Evolutionary conservation across 2,113 vertebrate genomes (phyloP), one percentile per base, ranked within the genome.

Genomic region (Lepus europaeus): DNA sequence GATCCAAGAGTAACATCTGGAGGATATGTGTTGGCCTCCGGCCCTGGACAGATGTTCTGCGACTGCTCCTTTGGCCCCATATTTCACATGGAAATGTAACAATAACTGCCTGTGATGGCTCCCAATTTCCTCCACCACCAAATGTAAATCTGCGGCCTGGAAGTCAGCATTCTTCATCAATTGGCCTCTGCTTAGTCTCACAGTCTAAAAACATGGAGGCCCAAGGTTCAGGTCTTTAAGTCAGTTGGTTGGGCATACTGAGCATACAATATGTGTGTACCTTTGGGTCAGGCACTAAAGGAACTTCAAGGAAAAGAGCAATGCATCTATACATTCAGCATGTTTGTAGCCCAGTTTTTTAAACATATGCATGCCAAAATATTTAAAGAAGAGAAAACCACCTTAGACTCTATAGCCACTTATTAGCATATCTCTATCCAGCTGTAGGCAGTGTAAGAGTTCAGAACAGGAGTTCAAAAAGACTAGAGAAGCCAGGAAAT

Each of bases 1-100:
- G 88, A 87, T 96, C 89, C 93, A 79, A 0, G 61, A 91, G 72
- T 89, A 95, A 96, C 97, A 97, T 97, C 96, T 97, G 96, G 97
- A 97, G 91, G 96, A 96, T 97, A 80, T 29, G 56, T 22, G 0
- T 85, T 97, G 97, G 97, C 97, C 89, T 97, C 91, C 39, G 11
- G 94, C 94, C 96, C 87, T 96, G 93, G 89, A 91, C 96, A 97
- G 96, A 97, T 97, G 97, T 97, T 97, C 84, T 89, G 86, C n/a
- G 83, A 82, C 80, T 87, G 0, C 95, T 96, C 66, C 74, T 88
- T 89, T 93, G 88, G 95, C 90, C 92, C 93, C 72, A 89, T 92
- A 96, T 96, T 97, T 97, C 94, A 97, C 63, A 68, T 64, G 80
- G 77, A 96, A 96, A 91, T 94, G 81, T 95, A 97, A 87, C 82